Percentiles rank a stretch among this genome's conserved stretches.
phyloP scores from a whole-genome alignment of 2,113 vertebrate genomes.

The Sminthopsis crassicaudata region DNA sequence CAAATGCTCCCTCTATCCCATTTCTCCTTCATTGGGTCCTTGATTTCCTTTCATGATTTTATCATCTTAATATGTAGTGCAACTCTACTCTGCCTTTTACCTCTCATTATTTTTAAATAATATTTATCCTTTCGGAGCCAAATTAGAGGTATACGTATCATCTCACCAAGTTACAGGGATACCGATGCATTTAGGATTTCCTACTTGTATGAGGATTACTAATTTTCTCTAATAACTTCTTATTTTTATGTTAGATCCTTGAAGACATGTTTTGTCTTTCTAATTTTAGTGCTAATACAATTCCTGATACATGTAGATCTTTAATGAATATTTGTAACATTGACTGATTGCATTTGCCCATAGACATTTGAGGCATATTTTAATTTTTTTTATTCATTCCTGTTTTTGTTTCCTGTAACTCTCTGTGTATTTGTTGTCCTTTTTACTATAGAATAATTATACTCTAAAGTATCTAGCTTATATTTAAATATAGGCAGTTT shows the following conservation, averaged over 20 bases:
- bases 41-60: background rate
- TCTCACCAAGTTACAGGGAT: background rate
- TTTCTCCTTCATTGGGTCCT: background rate
- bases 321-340: background rate
- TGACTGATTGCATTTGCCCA: background rate
- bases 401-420: background rate
- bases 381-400: background rate
- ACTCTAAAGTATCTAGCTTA: background rate
- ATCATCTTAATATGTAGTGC: background rate
- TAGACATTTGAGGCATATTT: background rate
- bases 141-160: background rate
- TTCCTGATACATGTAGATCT: background rate
- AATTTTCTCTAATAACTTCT: background rate
- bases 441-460: background rate
- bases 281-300: background rate
- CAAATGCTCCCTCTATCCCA: background rate
- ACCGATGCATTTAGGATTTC: background rate
- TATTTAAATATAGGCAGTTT: background rate
- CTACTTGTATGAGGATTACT: background rate
- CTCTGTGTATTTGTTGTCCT: background rate
- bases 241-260: background rate
- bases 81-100: background rate
- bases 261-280: background rate
- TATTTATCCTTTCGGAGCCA: background rate
- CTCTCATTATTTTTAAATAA: background rate